These are phyloP conservation scores for Okamejei kenojei DNA, from an alignment of 2,797 vertebrate species.

Conservation along the genomic window DNA sequence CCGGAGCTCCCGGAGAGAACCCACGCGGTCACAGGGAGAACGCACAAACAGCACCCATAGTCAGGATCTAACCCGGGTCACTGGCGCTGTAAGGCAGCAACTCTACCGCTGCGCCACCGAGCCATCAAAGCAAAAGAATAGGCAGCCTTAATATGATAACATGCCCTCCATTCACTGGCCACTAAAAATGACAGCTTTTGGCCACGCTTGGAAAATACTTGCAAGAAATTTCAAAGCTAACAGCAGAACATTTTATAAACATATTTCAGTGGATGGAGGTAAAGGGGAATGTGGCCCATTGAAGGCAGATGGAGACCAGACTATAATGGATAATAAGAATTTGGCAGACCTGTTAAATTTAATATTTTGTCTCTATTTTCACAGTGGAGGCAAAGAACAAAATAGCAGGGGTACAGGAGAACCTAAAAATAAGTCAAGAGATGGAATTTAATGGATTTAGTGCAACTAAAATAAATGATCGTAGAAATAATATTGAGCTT, in stretches of 20 bases:
- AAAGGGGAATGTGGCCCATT: neutral
- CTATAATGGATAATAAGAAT: neutral
- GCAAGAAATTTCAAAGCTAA: neutral
- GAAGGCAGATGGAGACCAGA: neutral
- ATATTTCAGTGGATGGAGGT: neutral
- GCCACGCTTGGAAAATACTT: neutral
- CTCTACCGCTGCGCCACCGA: too few relatives aligned
- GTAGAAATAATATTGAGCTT: neutral
- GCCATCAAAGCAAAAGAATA: neutral
- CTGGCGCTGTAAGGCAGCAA: too few relatives aligned
- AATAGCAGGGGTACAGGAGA: neutral
- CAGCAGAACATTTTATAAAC: neutral
- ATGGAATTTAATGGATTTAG: neutral
- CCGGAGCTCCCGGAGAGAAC: too few relatives aligned
- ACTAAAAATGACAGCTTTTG: neutral
- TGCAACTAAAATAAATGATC: neutral
- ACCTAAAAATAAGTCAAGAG: conserved; percentile 3
- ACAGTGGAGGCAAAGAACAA: neutral
- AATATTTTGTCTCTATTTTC: neutral
- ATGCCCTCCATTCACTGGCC: neutral
- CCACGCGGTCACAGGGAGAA: too few relatives aligned
- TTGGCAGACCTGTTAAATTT: neutral
- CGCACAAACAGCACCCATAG: too few relatives aligned
- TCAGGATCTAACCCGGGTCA: too few relatives aligned
- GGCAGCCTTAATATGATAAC: neutral